Base-by-base conservation (phyloP, 2,888 invertebrate genomes). In the Fragum whitleyi region DNA sequence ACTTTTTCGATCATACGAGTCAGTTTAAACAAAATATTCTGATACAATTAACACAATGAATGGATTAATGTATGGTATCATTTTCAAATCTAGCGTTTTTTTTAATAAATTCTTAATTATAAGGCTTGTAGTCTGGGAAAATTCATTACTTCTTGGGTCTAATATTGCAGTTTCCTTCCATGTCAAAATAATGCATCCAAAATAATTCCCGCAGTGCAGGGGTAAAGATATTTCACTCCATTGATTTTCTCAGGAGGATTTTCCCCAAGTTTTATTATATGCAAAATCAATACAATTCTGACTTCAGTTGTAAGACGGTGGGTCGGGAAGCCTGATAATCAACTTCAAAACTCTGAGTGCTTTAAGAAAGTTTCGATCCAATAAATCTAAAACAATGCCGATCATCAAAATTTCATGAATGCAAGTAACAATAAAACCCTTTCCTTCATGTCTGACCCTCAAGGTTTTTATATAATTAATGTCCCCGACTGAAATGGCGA, bases 141-240 rank as follows among this genome's bases (percentile, higher is more conserved):
- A 6, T 36, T 36, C 32, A 36, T 36, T 36, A 6, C 32, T 36
- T 36, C 32, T 36, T 6, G 32, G 32, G 32, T 36, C 32, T 16
- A 47, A 47, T 47, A 47, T 47, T 47, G n/a, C 47, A 47, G n/a
- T 47, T 47, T 47, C n/a, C 47, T 47, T 36, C 16, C 7, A 47
- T 2, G 47, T 16, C 5, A n/a, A 47, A n/a, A n/a, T n/a, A 47
- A 47, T 47, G 47, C 47, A 47, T 47, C 47, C 47, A 47, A 61
- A 61, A 26, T 32, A 29, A 61, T 32, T 61, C 39, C 65, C 19
- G 42, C 65, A 42, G 29, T 42, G 36, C 23, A 42, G 42, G 57
- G 65, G 65, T 65, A 65, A 65, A 65, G 65, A 65, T 23, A 65
- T 65, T 65, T 65, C 65, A 65, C 65, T 65, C 65, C 65, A 65